phyloP scores from a whole-genome alignment of 2,797 vertebrate genomes.

The Anolis apletophallus region DNA sequence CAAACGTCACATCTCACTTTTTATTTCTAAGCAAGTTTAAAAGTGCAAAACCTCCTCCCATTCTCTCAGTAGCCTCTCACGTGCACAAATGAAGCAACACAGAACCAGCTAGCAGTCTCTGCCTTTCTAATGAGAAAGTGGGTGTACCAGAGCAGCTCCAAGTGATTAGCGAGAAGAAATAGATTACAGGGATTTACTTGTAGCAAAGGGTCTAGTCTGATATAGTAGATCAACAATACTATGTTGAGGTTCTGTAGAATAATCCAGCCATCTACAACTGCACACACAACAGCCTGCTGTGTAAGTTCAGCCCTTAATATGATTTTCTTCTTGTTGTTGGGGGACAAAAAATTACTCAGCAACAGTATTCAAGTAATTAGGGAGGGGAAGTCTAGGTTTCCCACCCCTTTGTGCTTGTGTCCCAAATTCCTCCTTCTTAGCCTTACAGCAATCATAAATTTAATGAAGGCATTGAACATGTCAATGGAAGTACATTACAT shows the following conservation, averaged over 20 bases:
- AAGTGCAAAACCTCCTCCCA: background rate
- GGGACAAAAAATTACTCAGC: conserved; percentile 77
- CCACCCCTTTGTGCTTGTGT: conserved; percentile 79
- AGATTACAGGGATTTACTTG: conserved; percentile 51
- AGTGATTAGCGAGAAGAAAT: conserved; percentile 43
- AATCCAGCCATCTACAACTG: conserved; percentile 74
- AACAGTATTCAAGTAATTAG: conserved; percentile 74
- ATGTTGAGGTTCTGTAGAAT: conserved; percentile 41
- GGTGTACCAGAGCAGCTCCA: background rate
- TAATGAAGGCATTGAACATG: conserved; percentile 74
- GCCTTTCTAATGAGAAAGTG: conserved; percentile 24
- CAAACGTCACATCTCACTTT: background rate
- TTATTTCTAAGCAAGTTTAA: background rate
- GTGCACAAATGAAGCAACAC: background rate
- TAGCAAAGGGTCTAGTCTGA: conserved; percentile 64
- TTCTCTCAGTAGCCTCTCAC: conserved; percentile 31
- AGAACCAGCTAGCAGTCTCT: background rate
- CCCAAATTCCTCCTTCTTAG: conserved; percentile 58
- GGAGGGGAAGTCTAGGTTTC: conserved; percentile 62
- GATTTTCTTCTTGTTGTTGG: conserved; percentile 71
- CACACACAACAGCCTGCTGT: conserved; percentile 77
- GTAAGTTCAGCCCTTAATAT: conserved; percentile 83
- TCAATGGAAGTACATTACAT: conserved; percentile 70
- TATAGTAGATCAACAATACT: conserved; percentile 45
- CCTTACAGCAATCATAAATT: conserved; percentile 58